Percentiles rank a stretch among this genome's conserved stretches.
phyloP scores from a whole-genome alignment of 2,797 vertebrate species.

The Myioborus melanocephalus region DNA sequence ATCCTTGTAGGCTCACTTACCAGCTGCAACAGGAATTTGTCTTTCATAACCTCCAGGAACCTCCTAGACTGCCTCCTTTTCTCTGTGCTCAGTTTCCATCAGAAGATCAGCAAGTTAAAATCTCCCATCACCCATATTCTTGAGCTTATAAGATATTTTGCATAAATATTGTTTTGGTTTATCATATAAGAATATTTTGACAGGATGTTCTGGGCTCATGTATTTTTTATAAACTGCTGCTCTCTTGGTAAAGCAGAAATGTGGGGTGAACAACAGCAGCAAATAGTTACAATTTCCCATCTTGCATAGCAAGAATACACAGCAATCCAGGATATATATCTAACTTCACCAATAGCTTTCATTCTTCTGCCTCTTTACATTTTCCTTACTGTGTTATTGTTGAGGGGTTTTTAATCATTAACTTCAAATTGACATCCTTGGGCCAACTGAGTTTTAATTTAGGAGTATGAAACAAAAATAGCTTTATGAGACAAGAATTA shows the following conservation, averaged over 20 bases:
- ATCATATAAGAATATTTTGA: not conserved
- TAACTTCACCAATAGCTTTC: not conserved
- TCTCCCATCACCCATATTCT: not conserved
- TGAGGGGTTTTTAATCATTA: not conserved
- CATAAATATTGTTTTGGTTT: not conserved
- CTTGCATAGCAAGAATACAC: not conserved
- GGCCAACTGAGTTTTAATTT: slow-evolving; percentile 38
- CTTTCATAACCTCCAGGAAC: not conserved
- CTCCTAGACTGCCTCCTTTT: not conserved
- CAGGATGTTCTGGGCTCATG: not conserved
- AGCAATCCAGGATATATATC: not conserved
- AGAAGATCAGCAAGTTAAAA: not conserved
- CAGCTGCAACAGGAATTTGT: not conserved
- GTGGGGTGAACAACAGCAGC: not conserved
- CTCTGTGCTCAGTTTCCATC: not conserved
- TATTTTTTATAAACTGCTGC: not conserved
- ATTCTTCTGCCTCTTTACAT: not conserved
- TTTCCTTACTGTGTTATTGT: not conserved
- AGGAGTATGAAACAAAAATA: slow-evolving; percentile 39
- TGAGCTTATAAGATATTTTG: not conserved
- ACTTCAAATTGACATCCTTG: slow-evolving; percentile 1
- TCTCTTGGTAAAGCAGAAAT: not conserved
- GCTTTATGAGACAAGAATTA: slow-evolving; percentile 22
- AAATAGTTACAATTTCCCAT: not conserved
- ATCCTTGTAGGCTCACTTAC: not conserved